A percentile compares a stretch with the other conserved stretches of the same genome.
These are phyloP conservation scores for Pachypanchax playfairii DNA, from an alignment of 2,113 vertebrate genomes.

Conservation along the genomic window DNA sequence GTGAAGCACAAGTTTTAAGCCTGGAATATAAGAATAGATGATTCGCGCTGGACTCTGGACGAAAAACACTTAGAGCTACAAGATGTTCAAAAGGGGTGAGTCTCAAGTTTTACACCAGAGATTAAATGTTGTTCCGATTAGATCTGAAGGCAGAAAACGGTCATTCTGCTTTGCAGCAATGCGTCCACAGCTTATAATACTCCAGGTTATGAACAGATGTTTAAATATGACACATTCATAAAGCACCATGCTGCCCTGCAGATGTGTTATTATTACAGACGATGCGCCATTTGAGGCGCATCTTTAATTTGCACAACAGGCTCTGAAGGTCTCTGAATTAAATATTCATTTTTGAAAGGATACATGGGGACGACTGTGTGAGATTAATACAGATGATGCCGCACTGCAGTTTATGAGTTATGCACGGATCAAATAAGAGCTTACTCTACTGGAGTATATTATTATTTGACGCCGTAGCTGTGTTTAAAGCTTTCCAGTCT, in stretches of 20 bases:
- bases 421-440: conserved; percentile 63
- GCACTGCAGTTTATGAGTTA: conserved; percentile 81
- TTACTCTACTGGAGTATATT: conserved; percentile 44
- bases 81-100: conserved; percentile 81
- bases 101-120: conserved; percentile 37
- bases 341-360: conserved; percentile 66
- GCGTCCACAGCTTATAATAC: not conserved
- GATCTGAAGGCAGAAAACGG: not conserved
- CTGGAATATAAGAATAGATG: conserved; percentile 80
- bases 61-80: conserved; percentile 68
- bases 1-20: conserved; percentile 60
- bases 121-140: not conserved
- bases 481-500: conserved; percentile 42
- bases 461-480: conserved; percentile 58
- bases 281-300: conserved; percentile 54
- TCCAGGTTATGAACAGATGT: conserved; percentile 20
- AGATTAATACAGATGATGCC: conserved; percentile 75
- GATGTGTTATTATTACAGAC: conserved; percentile 30
- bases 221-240: conserved; percentile 26
- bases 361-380: conserved; percentile 55
- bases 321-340: conserved; percentile 50
- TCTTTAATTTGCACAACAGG: conserved; percentile 40
- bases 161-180: not conserved
- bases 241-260: conserved; percentile 43
- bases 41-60: conserved; percentile 68